A percentile compares a stretch with the other conserved stretches of the same genome.
Conservation (phyloP, 2,888 invertebrate genomes). For the Harpagoxenus sublaevis region DNA sequence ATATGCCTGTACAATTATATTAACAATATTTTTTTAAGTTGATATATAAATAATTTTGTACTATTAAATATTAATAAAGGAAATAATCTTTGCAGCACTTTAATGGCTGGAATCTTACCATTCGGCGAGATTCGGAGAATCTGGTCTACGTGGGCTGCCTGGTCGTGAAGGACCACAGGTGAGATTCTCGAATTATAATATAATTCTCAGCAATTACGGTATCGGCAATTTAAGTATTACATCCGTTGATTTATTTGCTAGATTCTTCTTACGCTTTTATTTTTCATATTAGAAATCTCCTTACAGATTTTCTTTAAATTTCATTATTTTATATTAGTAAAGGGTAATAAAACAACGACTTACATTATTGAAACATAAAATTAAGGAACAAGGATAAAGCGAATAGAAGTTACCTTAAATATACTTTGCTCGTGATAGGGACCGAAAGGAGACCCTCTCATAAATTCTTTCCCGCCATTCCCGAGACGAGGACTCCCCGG, state of each 20-base stretch:
- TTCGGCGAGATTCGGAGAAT: slow-evolving; percentile 91
- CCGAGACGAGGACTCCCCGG: too few relatives aligned
- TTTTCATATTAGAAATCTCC: not conserved
- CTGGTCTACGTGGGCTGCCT: slow-evolving; percentile 87
- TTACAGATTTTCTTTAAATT: not conserved
- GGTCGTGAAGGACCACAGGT: slow-evolving; percentile 83
- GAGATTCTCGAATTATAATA: not conserved
- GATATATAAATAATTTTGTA: not conserved
- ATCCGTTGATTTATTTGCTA: too few relatives aligned
- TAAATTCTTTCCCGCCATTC: too few relatives aligned
- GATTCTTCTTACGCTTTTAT: not conserved
- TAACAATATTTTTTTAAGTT: not conserved
- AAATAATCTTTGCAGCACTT: slow-evolving; percentile 89
- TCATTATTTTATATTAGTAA: not conserved
- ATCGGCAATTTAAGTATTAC: too few relatives aligned
- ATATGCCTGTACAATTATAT: not conserved
- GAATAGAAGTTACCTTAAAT: too few relatives aligned
- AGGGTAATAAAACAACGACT: not conserved
- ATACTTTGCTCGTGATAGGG: too few relatives aligned
- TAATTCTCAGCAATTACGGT: not conserved
- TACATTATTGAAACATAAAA: not conserved
- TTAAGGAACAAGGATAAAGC: not conserved
- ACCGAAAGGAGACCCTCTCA: too few relatives aligned
- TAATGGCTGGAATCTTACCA: slow-evolving; percentile 98
- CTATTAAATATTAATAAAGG: not conserved